These are phyloP conservation scores for Ethmia dodecea DNA, from an alignment of 2,888 invertebrate species.

Conservation along the genomic window DNA sequence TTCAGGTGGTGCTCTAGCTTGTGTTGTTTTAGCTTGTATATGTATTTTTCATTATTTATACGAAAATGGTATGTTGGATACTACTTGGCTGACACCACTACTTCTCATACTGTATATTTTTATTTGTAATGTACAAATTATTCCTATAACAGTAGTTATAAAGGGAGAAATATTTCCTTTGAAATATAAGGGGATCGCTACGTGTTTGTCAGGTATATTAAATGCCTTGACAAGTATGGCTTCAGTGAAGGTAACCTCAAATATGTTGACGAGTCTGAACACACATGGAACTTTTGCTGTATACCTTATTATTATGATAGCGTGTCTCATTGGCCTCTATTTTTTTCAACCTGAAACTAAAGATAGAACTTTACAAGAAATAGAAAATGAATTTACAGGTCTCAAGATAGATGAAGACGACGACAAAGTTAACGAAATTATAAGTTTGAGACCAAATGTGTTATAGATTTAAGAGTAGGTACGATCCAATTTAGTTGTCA, in stretches of 20 bases:
- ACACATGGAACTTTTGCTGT: conserved; percentile 6
- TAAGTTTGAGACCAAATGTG: no score
- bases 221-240: not conserved
- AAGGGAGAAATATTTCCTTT: conserved; percentile 6
- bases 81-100: not conserved
- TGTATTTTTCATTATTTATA: conserved; percentile 3
- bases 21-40: not conserved
- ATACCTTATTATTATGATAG: not conserved
- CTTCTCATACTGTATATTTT: conserved; percentile 2
- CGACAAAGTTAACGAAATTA: no score
- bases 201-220: not conserved
- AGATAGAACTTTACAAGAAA: conserved; percentile 13
- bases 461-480: no score
- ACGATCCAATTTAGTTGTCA: no score
- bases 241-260: conserved; percentile 1
- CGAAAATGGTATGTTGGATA: not conserved
- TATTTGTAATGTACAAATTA: not conserved
- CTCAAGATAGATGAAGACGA: not conserved
- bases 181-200: conserved; percentile 1
- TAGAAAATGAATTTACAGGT: conserved; percentile 8
- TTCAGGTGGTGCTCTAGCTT: not conserved
- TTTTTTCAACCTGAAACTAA: conserved; percentile 6
- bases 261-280: not conserved
- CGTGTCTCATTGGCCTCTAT: not conserved
- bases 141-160: not conserved